Evolutionary conservation across 1,140 invertebrate genomes (phyloP), one percentile per base, ranked within the genome.

Genomic region (Charaxes varanes): DNA sequence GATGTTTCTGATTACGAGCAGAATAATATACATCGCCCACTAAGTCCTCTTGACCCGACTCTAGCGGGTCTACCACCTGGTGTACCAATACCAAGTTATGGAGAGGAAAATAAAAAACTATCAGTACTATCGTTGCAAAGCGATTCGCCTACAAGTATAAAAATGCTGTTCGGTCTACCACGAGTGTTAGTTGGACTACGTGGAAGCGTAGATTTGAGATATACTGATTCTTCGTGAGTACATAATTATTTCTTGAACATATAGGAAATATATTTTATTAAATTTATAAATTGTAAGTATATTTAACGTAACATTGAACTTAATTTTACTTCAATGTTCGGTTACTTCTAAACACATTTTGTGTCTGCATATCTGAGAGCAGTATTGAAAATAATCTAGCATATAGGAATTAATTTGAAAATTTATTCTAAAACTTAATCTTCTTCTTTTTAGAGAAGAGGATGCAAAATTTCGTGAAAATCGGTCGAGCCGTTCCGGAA

Each of bases 141-240:
- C 6, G 83, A 95, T 15, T 92, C 94, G 52, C 88, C 92, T 0
- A 89, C 90, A 14, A 92, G 91, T 19, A 89, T 95, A 2, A 89
- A 92, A 47, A 87, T 96, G 41, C 87, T 93, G 1, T 95, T 96
- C 68, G 91, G 90, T 4, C 89, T 96, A 6, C 93, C 94, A 0
- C 80, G 87, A 16, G 84, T 95, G 1, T 88, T 94, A 47, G 93
- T 96, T n/a, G 93, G 93, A 26, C 84, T 95, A 15, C 90, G 93
- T 60, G 94, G 93, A 34, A 88, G 92, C 42, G 91, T 95, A 1
- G 93, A 95, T 76, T 78, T 95, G 37, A 86, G 92, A 55, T 96
- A 94, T 59, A 94, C 93, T 3, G 90, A 93, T 59, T 87, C 88
- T 47, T 73, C 82, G 91, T 92, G 86, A 85, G 86, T 87, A 31